phyloP scores from a whole-genome alignment of 2,113 vertebrate genomes.

The Ptilorrhoa leucosticta region DNA sequence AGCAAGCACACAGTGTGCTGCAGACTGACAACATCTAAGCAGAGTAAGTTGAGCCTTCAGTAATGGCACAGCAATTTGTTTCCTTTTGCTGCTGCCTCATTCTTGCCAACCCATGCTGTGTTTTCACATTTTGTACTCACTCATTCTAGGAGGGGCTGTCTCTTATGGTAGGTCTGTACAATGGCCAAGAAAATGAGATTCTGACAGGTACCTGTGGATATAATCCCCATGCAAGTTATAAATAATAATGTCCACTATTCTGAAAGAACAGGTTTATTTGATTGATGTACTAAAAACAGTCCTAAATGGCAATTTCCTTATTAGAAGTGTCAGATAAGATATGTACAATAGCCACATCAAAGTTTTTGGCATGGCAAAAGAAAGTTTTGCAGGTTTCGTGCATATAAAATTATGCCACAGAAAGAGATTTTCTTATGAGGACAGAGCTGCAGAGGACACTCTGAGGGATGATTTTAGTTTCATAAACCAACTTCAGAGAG shows the following conservation, averaged over 20 bases:
- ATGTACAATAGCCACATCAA: background rate
- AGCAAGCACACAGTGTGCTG: background rate
- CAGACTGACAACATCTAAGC: background rate
- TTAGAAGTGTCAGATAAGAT: background rate
- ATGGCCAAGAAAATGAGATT: background rate
- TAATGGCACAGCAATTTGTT: background rate
- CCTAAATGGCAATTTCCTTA: background rate
- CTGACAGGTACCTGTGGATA: background rate
- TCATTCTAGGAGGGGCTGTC: background rate
- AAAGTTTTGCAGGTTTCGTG: background rate
- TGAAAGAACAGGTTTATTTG: background rate
- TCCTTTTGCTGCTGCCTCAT: background rate
- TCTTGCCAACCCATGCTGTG: background rate
- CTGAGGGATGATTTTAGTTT: background rate
- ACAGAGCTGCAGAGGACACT: background rate
- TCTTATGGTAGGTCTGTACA: background rate
- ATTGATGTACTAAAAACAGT: background rate
- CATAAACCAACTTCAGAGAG: background rate
- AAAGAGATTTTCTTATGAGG: background rate
- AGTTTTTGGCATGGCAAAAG: background rate
- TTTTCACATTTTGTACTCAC: background rate
- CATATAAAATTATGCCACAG: background rate
- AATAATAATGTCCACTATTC: background rate
- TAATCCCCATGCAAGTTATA: background rate
- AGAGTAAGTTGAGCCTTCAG: background rate